phyloP scores from a whole-genome alignment of 1,140 invertebrate species.

The silkworm (Bombyx mori) region ASM3026992v2 NC_085116.1:6885501-6886000 shows the following conservation, averaged over 20 bases:
- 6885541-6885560: constrained; percentile 53
- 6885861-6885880: constrained; percentile 7
- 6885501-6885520: constrained; percentile 60
- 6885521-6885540: constrained; percentile 61
- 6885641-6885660: constrained; percentile 12
- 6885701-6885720: constrained; percentile 4
- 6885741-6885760: neutral
- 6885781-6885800: constrained; percentile 11
- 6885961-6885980: constrained; percentile 19
- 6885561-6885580: constrained; percentile 47
- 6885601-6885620: constrained; percentile 57
- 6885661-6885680: constrained; percentile 10
- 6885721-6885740: neutral
- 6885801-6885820: constrained; percentile 23
- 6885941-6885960: constrained; percentile 38
- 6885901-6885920: constrained; percentile 14
- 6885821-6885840: constrained; percentile 15
- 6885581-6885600: constrained; percentile 30
- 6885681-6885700: constrained; percentile 2
- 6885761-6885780: constrained; percentile 20
- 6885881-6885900: constrained; percentile 6
- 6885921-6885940: constrained; percentile 8
- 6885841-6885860: constrained; percentile 13
- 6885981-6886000: constrained; percentile 45
- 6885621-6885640: constrained; percentile 40